Percentiles rank a stretch among this genome's conserved stretches.
These are phyloP conservation scores for Drosophila orena DNA, from an alignment of 1,140 invertebrate species.

Conservation along the genomic window DNA sequence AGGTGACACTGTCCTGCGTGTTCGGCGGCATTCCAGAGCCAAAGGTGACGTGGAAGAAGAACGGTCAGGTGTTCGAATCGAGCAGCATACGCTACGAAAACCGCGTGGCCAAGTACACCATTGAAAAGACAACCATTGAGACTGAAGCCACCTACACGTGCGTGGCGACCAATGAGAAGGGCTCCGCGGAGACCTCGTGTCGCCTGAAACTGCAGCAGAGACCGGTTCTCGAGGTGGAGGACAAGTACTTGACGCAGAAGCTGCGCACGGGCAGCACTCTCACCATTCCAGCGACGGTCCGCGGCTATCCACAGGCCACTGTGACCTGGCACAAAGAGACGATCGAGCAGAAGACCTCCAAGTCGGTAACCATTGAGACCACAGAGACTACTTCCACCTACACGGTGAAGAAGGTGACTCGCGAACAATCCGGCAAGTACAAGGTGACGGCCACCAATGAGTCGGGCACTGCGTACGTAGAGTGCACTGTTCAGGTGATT, in stretches of 20 bases:
- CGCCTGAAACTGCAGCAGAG: constrained; percentile 88
- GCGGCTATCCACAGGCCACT: constrained; percentile 89
- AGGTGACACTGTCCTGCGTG: constrained; percentile 89
- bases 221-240: constrained; percentile 88
- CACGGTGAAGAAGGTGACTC: constrained; percentile 87
- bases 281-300: constrained; percentile 87
- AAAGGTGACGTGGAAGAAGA: constrained; percentile 92
- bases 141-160: constrained; percentile 90
- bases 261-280: constrained; percentile 87
- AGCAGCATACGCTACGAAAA: constrained; percentile 89
- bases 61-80: constrained; percentile 86
- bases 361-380: constrained; percentile 86
- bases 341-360: constrained; percentile 85
- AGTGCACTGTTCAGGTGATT: constrained; percentile 92
- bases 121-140: constrained; percentile 88
- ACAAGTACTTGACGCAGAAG: constrained; percentile 87
- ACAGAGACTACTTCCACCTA: constrained; percentile 87
- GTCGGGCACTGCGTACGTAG: constrained; percentile 89
- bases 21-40: constrained; percentile 93
- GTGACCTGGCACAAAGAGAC: constrained; percentile 89
- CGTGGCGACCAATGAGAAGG: constrained; percentile 90
- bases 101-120: constrained; percentile 89
- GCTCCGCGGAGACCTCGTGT: constrained; percentile 89
- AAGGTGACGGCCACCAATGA: constrained; percentile 89
- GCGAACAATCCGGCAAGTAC: constrained; percentile 89